Evolutionary conservation across 2,888 invertebrate species (phyloP).

Genomic region (Drosophila borealis): DNA sequence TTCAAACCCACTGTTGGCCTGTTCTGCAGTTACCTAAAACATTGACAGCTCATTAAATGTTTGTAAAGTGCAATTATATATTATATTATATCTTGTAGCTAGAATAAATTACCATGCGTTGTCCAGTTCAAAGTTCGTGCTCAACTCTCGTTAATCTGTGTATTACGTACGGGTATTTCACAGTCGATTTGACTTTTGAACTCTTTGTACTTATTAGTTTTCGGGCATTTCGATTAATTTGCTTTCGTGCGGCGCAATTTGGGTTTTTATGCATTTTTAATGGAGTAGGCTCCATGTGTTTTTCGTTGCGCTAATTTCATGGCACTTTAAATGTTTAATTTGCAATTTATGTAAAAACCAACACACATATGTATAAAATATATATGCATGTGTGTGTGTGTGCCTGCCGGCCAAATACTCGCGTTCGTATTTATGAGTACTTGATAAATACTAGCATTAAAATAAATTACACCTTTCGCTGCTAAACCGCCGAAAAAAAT

Average conservation of each 20-base stretch:
- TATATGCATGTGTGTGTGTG: background rate
- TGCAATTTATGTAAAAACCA: conserved; percentile 68
- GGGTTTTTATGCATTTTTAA: conserved; percentile 75
- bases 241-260: conserved; percentile 47
- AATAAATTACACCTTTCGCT: conserved; percentile 83
- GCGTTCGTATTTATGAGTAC: conserved; percentile 65
- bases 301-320: conserved; percentile 68
- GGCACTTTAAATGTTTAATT: conserved; percentile 78
- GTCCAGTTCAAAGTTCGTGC: too few species aligned
- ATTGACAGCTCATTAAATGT: too few species aligned
- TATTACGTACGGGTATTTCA: conserved; percentile 8
- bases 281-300: conserved; percentile 66
- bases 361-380: conserved; percentile 26
- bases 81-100: too few species aligned
- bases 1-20: too few species aligned
- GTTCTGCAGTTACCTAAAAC: too few species aligned
- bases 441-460: conserved; percentile 84
- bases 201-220: conserved; percentile 46
- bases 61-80: too few species aligned
- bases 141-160: too few species aligned
- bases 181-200: background rate
- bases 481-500: conserved; percentile 45
- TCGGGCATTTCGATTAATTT: conserved; percentile 63
- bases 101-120: too few species aligned
- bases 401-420: conserved; percentile 46